These are phyloP conservation scores for Reinhardtius hippoglossoides DNA, from an alignment of 2,113 vertebrate species.

Conservation along the genomic window DNA sequence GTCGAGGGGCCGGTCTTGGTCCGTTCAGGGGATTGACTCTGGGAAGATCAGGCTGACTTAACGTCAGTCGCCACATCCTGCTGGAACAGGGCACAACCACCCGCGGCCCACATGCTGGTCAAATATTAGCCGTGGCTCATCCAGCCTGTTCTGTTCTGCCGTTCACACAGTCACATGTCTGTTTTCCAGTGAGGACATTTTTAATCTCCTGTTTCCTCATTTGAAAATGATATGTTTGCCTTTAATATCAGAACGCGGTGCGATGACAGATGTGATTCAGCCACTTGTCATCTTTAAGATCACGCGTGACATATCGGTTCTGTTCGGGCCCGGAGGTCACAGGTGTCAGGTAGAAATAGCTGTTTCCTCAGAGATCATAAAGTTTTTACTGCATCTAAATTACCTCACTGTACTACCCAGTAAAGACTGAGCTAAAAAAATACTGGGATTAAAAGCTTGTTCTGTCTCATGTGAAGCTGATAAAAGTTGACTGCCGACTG, in stretches of 20 bases:
- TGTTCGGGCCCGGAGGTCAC: not conserved
- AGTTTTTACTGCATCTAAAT: not conserved
- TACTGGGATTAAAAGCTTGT: not conserved
- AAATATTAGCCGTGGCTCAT: constrained; percentile 52
- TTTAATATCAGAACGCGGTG: not conserved
- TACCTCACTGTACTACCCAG: not conserved
- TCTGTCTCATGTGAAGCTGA: not conserved
- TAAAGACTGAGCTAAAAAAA: too few relatives aligned
- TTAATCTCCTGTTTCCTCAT: not conserved
- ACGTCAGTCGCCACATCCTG: constrained; percentile 45
- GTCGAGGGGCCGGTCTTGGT: constrained; percentile 18
- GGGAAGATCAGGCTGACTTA: constrained; percentile 55
- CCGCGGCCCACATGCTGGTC: constrained; percentile 10
- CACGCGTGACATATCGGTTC: not conserved
- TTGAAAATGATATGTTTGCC: not conserved
- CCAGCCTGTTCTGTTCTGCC: not conserved
- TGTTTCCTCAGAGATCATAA: constrained; percentile 13
- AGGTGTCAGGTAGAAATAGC: constrained; percentile 11
- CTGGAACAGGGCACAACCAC: constrained; percentile 44
- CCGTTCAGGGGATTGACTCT: constrained; percentile 35
- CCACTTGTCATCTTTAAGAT: not conserved
- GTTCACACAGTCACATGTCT: constrained; percentile 10
- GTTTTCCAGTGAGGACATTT: not conserved
- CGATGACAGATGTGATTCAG: not conserved
- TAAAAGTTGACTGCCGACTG: not conserved